A percentile compares a stretch with the other conserved stretches of the same genome.
phyloP scores from a whole-genome alignment of 2,113 vertebrate species.

The Pluvianellus socialis region DNA sequence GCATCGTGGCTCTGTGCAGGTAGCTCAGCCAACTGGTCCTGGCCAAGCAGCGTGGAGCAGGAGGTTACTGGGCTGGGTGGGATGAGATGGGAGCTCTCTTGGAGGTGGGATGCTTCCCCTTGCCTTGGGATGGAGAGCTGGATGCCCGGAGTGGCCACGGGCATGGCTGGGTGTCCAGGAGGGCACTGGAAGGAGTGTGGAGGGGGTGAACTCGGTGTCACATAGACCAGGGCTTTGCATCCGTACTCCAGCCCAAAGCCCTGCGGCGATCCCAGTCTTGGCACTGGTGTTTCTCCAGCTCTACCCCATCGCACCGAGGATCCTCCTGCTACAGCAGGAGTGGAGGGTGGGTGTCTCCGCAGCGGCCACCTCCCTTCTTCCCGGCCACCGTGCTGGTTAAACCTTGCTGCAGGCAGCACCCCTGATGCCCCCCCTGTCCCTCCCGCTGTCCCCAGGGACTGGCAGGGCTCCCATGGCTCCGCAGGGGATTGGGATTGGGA shows the following conservation, averaged over 20 bases:
- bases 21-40: not conserved
- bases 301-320: rapidly evolving
- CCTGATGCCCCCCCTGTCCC: not conserved
- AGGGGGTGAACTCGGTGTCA: not conserved
- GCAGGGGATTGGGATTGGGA: rapidly evolving
- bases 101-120: not conserved
- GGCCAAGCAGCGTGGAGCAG: not conserved
- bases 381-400: not conserved
- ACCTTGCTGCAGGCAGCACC: not conserved
- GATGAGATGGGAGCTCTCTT: not conserved
- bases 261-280: not conserved
- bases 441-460: not conserved
- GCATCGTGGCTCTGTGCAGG: not conserved
- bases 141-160: not conserved
- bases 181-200: not conserved
- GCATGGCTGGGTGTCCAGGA: not conserved
- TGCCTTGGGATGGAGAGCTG: not conserved
- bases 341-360: not conserved
- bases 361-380: not conserved
- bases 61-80: not conserved
- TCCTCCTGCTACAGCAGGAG: not conserved
- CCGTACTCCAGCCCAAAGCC: not conserved
- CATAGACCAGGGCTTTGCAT: not conserved
- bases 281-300: not conserved
- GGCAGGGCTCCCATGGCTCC: not conserved